These are phyloP conservation scores for Phyllopteryx taeniolatus DNA, from an alignment of 2,113 vertebrate species.

Conservation along the genomic window DNA sequence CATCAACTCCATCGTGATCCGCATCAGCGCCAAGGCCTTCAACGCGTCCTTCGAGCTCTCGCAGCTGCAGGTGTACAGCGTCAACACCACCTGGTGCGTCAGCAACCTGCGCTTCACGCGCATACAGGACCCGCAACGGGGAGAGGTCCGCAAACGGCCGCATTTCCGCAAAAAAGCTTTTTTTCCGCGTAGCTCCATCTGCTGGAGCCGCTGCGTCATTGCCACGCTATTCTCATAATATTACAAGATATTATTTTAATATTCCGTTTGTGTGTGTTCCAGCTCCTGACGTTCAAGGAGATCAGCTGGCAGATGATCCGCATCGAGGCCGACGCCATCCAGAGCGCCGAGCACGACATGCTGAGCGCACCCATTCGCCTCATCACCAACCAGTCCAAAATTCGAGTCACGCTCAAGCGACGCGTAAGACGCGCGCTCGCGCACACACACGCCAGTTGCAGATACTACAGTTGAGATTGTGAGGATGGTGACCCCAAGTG, in stretches of 20 bases:
- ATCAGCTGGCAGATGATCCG: constrained; percentile 99
- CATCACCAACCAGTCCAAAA: constrained; percentile 98
- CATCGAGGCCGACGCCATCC: constrained; percentile 97
- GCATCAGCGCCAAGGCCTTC: constrained; percentile 96
- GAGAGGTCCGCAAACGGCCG: constrained; percentile 78
- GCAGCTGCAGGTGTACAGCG: constrained; percentile 94
- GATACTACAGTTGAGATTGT: no score
- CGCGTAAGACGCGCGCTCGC: constrained; percentile 78
- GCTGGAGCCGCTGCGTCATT: no score
- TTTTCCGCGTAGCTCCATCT: background rate
- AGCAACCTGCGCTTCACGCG: constrained; percentile 88
- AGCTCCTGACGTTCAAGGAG: constrained; percentile 98
- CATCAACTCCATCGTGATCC: constrained; percentile 94
- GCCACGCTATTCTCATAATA: background rate
- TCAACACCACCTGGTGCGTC: constrained; percentile 91
- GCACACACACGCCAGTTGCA: background rate
- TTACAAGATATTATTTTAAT: no score
- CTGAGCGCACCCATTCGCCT: constrained; percentile 93
- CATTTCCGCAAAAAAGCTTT: background rate
- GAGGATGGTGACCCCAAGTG: no score
- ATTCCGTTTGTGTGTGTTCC: constrained; percentile 1
- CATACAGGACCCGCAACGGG: constrained; percentile 87
- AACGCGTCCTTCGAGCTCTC: constrained; percentile 98
- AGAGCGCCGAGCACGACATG: constrained; percentile 92
- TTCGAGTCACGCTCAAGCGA: constrained; percentile 94